These are phyloP conservation scores for Falcunculus frontatus DNA, from an alignment of 2,113 vertebrate genomes.

Conservation along the genomic window DNA sequence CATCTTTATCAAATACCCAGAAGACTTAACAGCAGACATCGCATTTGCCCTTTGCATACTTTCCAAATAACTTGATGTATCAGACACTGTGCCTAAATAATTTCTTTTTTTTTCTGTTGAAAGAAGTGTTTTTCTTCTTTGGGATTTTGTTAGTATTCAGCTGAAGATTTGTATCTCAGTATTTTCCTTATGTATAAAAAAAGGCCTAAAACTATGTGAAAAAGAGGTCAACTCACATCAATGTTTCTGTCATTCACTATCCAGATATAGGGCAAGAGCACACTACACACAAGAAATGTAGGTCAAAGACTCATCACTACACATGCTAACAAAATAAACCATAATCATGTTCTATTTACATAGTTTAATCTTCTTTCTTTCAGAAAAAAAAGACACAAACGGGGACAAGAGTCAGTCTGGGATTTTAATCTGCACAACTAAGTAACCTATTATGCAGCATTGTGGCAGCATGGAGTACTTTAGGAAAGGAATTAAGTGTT, in stretches of 20 bases:
- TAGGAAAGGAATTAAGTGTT: not conserved
- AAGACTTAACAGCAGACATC: not conserved
- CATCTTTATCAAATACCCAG: not conserved
- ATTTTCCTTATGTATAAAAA: not conserved
- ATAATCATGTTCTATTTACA: not conserved
- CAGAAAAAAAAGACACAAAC: not conserved
- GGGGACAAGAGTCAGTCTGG: not conserved
- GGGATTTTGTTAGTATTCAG: not conserved
- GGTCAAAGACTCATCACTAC: constrained; percentile 16
- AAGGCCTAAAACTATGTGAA: not conserved
- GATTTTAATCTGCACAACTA: not conserved
- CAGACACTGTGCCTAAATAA: not conserved
- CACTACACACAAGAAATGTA: not conserved
- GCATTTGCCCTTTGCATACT: not conserved
- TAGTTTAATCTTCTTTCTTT: constrained; percentile 3
- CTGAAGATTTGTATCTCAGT: not conserved
- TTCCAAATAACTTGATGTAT: not conserved
- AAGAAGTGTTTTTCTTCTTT: not conserved
- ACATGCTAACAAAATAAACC: not conserved
- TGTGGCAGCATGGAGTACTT: not conserved
- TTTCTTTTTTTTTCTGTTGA: not conserved
- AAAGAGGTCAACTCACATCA: not conserved
- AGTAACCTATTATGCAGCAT: not conserved
- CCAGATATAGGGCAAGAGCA: constrained; percentile 3
- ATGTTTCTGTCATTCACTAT: not conserved